Evolutionary conservation across 2,888 invertebrate species (phyloP), one percentile per base, ranked within the genome.

Genomic region (Apomyelois bistriatella): DNA sequence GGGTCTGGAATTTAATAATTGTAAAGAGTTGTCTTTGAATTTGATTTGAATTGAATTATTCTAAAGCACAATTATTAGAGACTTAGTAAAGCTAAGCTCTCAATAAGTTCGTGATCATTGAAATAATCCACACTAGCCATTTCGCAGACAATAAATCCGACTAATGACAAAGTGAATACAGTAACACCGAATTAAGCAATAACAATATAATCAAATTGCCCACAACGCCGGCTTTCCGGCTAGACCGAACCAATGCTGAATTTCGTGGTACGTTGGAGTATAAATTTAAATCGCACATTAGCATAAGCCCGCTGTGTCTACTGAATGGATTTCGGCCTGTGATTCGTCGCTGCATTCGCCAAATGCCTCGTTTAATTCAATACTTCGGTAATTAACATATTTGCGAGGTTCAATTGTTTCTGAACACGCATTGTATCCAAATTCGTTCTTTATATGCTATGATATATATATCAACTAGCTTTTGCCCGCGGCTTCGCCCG

Each of bases 241-340:
- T 53, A 52, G 58, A 53, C 52, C 52, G 49, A 58, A 54, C 58
- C 40, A 52, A 50, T 46, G 30, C 37, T 46, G 52, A 52, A 60
- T 55, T 61, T 13, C 15, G 38, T 38, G 38, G 38, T 13, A 38
- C 12, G 59, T 48, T 49, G 54, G 61, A 58, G 66, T 69, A 65
- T 67, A 66, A 65, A 72, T 72, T 72, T 71, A 68, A 69, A 66
- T 65, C 58, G 51, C 53, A 60, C 58, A 74, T 75, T 74, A 71
- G 63, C 74, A 73, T 75, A 73, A 74, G 67, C 68, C 61, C 58
- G 46, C 46, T 43, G 43, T 43, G 43, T 43, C 43, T 22, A 22
- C 37, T 40, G 49, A 49, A 49, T 49, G 49, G 49, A 38, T 38
- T 47, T 48, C 10, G 41, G 52, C 52, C 54, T 15, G 57, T 65